Evolutionary conservation across 37 sponge, comb jelly and placozoan genomes (phyloP), one percentile per base, ranked within the genome.

Genomic region (Ephydatia muelleri): DNA sequence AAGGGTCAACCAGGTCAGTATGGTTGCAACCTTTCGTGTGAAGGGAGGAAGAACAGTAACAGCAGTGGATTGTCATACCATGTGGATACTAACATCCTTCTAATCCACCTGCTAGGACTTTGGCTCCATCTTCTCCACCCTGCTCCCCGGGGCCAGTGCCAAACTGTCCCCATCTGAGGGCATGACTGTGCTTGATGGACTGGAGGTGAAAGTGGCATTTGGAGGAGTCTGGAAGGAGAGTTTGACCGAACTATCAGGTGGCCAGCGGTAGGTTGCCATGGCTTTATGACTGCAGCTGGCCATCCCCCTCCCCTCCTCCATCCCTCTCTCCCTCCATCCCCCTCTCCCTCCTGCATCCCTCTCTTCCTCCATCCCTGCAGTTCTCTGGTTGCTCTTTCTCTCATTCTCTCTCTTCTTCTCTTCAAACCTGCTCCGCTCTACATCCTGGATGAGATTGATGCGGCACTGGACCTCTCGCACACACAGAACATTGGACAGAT

Each of bases 391-490:
- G 99, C 99, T 1, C 92, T 98, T 12, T 98, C 99, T 26, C 92
- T 98, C 26, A 98, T 98, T 47, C 90, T 98, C 14, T 94, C 99
- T 13, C 90, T 98, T 35, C 92, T 98, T 19, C 97, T 98, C 32
- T 98, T 98, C 95, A 98, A 98, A 75, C 99, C 99, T 31, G 99
- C 99, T n/a, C 99, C 99, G 6, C 88, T 98, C 34, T 98, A 98
- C 93, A 98, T 98, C 38, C 89, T 98, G 72, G 99, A 98, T 72
- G 99, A 98, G 79, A 92, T 98, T 28, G 99, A 98, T 74, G 99
- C 99, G 25, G 99, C 99, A 27, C 90, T 98, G 28, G 99, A 98
- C 69, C 90, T 98, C 49, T 97, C 97, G 6, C 99, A 98, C 91
- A 98, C 99, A 21, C 95, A 98, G 87, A 98, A 98, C 84, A 96